These are phyloP conservation scores for Cyprinodon brontotheroides DNA, from an alignment of 2,113 vertebrate species.

Conservation along the genomic window DNA sequence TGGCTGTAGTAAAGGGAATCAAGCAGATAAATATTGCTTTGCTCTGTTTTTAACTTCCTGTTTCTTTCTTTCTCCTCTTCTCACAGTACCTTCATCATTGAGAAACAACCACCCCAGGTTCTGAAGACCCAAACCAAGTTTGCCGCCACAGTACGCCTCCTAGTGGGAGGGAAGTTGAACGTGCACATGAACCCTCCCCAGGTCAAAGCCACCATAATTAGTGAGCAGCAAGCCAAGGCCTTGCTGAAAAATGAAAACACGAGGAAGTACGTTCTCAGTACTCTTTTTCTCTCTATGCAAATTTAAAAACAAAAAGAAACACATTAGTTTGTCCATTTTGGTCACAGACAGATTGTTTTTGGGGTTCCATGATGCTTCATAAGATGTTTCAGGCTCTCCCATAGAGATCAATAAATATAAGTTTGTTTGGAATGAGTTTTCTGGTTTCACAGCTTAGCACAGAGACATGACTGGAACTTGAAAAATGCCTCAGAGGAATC, in stretches of 20 bases:
- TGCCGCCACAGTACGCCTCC: slow-evolving; percentile 91
- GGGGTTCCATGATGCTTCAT: not conserved
- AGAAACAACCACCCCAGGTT: slow-evolving; percentile 98
- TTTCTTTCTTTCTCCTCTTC: slow-evolving; percentile 17
- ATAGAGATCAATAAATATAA: not conserved
- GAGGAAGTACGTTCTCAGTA: slow-evolving; percentile 81
- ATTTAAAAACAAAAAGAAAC: not conserved
- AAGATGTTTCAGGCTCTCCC: slow-evolving; percentile 10
- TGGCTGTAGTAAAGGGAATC: not conserved
- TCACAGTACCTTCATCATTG: slow-evolving; percentile 95
- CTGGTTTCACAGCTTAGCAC: slow-evolving; percentile 40
- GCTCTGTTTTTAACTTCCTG: not conserved
- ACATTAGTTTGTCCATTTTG: not conserved
- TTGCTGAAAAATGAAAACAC: slow-evolving; percentile 92
- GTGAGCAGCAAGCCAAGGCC: slow-evolving; percentile 93
- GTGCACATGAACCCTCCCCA: slow-evolving; percentile 98
- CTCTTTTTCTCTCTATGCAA: not conserved
- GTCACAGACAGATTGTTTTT: not conserved
- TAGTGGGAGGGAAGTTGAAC: slow-evolving; percentile 95
- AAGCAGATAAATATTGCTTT: not conserved
- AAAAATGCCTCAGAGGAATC: slow-evolving; percentile 63
- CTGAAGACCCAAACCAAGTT: slow-evolving; percentile 98
- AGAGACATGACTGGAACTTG: slow-evolving; percentile 60
- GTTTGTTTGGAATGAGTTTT: slow-evolving; percentile 26
- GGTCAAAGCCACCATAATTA: slow-evolving; percentile 98